Percentiles rank a stretch among this genome's conserved stretches.
phyloP scores from a whole-genome alignment of 2,888 invertebrate genomes.

The Calliopum simillimum region DNA sequence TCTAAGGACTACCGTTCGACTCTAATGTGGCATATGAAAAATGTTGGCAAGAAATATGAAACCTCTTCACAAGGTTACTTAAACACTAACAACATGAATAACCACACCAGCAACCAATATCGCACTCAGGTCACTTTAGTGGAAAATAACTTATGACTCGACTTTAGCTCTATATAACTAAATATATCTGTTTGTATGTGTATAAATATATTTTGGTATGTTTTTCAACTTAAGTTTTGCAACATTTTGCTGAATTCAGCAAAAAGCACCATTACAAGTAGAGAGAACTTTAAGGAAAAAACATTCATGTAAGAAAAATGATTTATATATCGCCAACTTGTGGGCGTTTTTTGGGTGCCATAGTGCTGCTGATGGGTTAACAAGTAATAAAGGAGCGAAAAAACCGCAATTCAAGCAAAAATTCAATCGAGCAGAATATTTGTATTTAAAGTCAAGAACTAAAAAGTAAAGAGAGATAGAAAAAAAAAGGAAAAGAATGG shows the following conservation, averaged over 20 bases:
- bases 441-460: neutral
- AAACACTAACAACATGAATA: neutral
- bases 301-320: conserved; percentile 14
- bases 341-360: neutral
- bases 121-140: conserved; percentile 27
- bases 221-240: no score
- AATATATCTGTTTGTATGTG: no score
- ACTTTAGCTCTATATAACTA: conserved; percentile 1
- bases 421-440: conserved; percentile 27
- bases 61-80: conserved; percentile 33
- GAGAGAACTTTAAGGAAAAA: neutral
- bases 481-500: neutral
- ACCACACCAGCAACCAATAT: neutral
- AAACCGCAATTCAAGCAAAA: conserved; percentile 11
- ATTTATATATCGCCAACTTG: conserved; percentile 17
- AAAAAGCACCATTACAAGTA: neutral
- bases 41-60: conserved; percentile 36
- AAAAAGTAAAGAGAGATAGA: neutral
- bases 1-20: neutral
- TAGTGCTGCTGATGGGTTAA: neutral
- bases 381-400: neutral
- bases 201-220: no score
- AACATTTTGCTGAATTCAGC: no score
- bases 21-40: conserved; percentile 39
- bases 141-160: conserved; percentile 28